Evolutionary conservation across 23 tunicate genomes (phyloP).

Genomic region (Diplosoma virens): DNA sequence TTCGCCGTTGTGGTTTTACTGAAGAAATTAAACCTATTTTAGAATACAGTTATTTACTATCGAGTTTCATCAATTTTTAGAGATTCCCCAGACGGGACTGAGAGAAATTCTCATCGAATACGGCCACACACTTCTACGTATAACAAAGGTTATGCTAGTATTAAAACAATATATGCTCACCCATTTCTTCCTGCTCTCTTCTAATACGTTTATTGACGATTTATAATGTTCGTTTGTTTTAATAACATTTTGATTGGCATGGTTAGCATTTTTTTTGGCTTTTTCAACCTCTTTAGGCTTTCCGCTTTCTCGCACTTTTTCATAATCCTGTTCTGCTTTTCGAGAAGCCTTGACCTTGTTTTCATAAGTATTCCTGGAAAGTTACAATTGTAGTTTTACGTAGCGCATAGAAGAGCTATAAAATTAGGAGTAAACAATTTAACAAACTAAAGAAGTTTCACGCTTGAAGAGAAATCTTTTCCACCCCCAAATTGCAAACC

Average conservation of each 20-base stretch:
- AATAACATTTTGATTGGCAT: slow-evolving; percentile 25
- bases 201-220: slow-evolving; percentile 39
- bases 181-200: slow-evolving; percentile 56
- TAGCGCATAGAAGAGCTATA: not conserved
- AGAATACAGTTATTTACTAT: too few relatives aligned
- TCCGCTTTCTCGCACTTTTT: slow-evolving; percentile 41
- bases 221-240: slow-evolving; percentile 84
- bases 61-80: too few relatives aligned
- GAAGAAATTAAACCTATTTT: too few relatives aligned
- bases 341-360: slow-evolving; percentile 52
- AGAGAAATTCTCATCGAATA: too few relatives aligned
- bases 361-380: slow-evolving; percentile 56
- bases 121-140: too few relatives aligned
- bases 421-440: not conserved
- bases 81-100: too few relatives aligned
- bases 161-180: too few relatives aligned
- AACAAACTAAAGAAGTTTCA: too few relatives aligned
- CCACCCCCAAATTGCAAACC: too few relatives aligned
- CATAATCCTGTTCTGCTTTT: slow-evolving; percentile 73
- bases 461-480: too few relatives aligned
- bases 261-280: slow-evolving; percentile 44
- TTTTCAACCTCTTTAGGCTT: slow-evolving; percentile 78
- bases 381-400: not conserved
- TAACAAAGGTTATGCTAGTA: too few relatives aligned
- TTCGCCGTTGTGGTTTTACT: too few relatives aligned